Evolutionary conservation across 1,140 invertebrate species (phyloP), one percentile per base, ranked within the genome.

Genomic region (Neodiprion fabricii): DNA sequence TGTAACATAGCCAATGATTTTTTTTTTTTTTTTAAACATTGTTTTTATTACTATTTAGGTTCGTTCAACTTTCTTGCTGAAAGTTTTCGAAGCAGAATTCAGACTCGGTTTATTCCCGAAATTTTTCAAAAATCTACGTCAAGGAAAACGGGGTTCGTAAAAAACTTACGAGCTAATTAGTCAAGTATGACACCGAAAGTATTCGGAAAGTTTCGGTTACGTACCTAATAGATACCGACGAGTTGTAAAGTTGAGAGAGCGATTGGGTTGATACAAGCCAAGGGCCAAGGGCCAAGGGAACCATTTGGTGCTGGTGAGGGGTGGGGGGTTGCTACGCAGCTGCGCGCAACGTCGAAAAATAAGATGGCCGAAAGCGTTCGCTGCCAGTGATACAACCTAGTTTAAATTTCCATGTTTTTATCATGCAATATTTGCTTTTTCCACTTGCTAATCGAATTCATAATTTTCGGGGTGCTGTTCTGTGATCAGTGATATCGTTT

Each of bases 301-400:
- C 77, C 73, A 79, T 83, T 81, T 75, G 74, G 77, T 77, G 76
- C 76, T 23, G 74, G 65, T 70, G 74, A 65, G 49, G 76, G 78
- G 81, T 83, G 77, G 79, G 81, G 80, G 74, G 14, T 77, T 72
- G 75, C 14, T 75, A 72, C 73, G 81, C 85, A 87, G 86, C 86
- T 88, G 86, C 84, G 81, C 79, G 70, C 71, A 77, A 77, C 75
- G 71, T 75, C 74, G 70, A 75, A 80, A 61, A 82, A 83, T 79
- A 88, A 86, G 82, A 87, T 86, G 83, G 84, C 84, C 72, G 83
- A 78, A 79, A 78, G 74, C 72, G 72, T 75, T 69, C 65, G 50
- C 69, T 70, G 75, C 72, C 75, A 73, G 81, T 78, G 74, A 61
- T 74, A 49, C 21, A 67, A 40, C 72, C 73, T 12, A 61, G 53